These are phyloP conservation scores for Todiramphus chloris DNA, from an alignment of 2,113 vertebrate species.

Conservation along the genomic window DNA sequence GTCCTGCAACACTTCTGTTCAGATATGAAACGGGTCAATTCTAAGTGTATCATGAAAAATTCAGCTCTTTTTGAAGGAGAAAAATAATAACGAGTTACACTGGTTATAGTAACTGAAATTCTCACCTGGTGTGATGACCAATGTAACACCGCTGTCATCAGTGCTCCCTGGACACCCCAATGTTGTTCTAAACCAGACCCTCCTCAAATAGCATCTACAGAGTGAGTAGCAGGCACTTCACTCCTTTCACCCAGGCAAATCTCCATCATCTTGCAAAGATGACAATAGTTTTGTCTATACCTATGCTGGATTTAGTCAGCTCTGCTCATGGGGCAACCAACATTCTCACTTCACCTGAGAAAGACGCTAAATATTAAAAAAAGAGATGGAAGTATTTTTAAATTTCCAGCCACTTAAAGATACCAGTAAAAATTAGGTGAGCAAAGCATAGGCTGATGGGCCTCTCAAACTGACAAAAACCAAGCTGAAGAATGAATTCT, in stretches of 20 bases:
- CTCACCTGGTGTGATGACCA: neutral
- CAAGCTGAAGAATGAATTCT: neutral
- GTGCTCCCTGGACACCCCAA: neutral
- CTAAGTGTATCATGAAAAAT: neutral
- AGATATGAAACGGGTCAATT: neutral
- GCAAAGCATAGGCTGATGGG: neutral
- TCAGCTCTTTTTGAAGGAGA: neutral
- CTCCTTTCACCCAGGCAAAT: neutral
- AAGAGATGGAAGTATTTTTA: neutral
- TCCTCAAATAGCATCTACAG: fast-evolving
- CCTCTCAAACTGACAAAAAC: neutral
- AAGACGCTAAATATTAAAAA: neutral
- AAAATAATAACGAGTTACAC: neutral
- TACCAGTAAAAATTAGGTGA: neutral
- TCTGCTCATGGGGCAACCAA: neutral
- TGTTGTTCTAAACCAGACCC: neutral
- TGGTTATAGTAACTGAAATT: neutral
- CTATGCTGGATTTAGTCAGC: neutral
- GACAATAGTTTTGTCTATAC: neutral
- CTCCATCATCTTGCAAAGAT: neutral
- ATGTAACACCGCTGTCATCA: fast-evolving
- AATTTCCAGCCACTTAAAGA: neutral
- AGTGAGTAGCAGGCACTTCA: fast-evolving
- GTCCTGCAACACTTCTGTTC: neutral
- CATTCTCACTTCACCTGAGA: neutral